Conservation (phyloP, 2,113 vertebrate genomes). For the Mirounga angustirostris region DNA sequence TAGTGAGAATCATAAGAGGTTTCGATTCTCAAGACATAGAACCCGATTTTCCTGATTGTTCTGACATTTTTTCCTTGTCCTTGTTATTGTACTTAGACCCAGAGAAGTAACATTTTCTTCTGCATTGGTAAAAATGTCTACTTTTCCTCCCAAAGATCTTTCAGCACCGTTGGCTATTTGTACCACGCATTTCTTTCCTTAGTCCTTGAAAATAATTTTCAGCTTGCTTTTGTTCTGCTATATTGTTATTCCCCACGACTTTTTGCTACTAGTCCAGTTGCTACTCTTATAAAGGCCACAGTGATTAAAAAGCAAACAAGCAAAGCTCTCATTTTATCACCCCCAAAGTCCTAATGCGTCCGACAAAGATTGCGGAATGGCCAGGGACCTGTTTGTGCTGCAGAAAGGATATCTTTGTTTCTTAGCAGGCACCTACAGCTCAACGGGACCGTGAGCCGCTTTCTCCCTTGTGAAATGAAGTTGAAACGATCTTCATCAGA, state of each 20-base stretch:
- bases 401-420: background rate
- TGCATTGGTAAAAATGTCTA: background rate
- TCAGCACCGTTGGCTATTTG: background rate
- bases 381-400: background rate
- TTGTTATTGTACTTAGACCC: background rate
- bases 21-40: conserved; percentile 13
- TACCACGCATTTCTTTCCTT: background rate
- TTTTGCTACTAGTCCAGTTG: background rate
- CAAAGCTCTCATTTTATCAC: background rate
- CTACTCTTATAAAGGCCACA: conserved; percentile 8
- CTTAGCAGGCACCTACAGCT: background rate
- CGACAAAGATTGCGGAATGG: background rate
- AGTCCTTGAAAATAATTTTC: conserved; percentile 29
- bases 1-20: background rate
- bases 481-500: background rate
- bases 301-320: background rate
- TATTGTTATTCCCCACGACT: background rate
- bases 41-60: background rate
- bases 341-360: background rate
- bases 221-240: background rate
- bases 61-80: background rate
- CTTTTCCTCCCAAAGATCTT: background rate
- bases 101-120: conserved; percentile 55
- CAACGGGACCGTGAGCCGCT: background rate
- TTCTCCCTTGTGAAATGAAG: background rate